Percentiles rank a stretch among this genome's conserved stretches.
Conservation (phyloP, 2,113 vertebrate species). For the Sinosuthora webbiana region DNA sequence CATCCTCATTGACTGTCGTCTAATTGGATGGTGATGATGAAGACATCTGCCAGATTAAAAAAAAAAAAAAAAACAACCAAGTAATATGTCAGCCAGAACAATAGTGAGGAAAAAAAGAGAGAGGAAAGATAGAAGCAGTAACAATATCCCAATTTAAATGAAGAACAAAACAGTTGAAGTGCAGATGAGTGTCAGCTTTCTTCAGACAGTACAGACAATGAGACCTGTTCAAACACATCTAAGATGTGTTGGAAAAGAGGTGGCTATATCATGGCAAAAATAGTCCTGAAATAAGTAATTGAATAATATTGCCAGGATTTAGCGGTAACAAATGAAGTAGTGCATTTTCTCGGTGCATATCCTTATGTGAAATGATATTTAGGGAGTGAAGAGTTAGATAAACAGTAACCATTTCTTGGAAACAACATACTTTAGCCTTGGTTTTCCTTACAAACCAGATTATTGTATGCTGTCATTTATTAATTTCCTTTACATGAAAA, state of each 20-base stretch:
- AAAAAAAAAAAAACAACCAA: neutral
- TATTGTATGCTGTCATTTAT: neutral
- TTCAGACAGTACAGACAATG: neutral
- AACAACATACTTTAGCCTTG: neutral
- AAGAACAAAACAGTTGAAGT: neutral
- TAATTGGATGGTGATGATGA: neutral
- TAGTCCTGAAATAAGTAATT: neutral
- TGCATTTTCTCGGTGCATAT: neutral
- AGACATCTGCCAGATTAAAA: slow-evolving; percentile 1
- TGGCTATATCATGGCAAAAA: neutral
- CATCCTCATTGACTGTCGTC: neutral
- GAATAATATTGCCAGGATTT: neutral
- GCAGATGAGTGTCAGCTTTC: neutral
- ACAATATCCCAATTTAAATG: slow-evolving; percentile 20
- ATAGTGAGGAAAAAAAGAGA: neutral
- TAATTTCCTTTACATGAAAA: neutral
- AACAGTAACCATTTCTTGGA: neutral
- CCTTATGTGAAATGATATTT: neutral
- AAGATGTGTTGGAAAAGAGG: neutral
- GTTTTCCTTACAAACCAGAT: neutral
- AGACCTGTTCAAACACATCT: neutral
- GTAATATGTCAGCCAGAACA: neutral
- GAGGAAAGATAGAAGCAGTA: neutral
- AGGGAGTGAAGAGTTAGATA: neutral
- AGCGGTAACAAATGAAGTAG: neutral